Percentiles rank a stretch among this genome's conserved stretches.
These are phyloP conservation scores for Sinocyclocheilus anshuiensis DNA, from an alignment of 2,113 vertebrate genomes.

Conservation along the genomic window DNA sequence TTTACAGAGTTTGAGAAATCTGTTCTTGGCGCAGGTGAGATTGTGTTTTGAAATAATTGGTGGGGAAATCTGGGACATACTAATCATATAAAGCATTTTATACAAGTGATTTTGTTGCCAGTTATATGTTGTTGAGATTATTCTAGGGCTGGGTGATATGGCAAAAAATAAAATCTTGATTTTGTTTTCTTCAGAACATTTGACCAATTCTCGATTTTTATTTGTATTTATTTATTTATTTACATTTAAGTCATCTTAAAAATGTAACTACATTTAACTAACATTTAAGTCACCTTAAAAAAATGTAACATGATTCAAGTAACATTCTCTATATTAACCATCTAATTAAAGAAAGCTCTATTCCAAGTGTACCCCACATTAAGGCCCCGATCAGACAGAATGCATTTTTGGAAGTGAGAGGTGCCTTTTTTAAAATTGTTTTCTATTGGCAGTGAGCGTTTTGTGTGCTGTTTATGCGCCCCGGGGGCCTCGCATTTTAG, in stretches of 20 bases:
- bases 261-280: no score
- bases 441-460: neutral
- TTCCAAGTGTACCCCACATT: no score
- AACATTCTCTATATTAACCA: neutral
- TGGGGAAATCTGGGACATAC: neutral
- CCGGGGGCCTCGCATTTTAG: neutral
- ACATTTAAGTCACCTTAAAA: no score
- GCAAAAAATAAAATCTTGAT: neutral
- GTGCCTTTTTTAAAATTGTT: neutral
- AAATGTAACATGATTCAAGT: no score
- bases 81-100: neutral
- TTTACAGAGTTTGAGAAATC: slow-evolving; percentile 38
- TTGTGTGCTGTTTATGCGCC: neutral
- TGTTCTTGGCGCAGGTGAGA: neutral
- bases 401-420: neutral
- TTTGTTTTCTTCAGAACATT: neutral
- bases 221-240: neutral
- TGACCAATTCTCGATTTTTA: neutral
- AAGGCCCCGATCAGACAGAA: neutral
- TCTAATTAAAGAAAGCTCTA: neutral
- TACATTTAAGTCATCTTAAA: neutral
- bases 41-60: neutral
- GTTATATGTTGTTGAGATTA: neutral
- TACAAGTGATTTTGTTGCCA: neutral
- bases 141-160: neutral